Base-by-base conservation (phyloP, 2,888 invertebrate genomes). In the Lithophane socia region DNA sequence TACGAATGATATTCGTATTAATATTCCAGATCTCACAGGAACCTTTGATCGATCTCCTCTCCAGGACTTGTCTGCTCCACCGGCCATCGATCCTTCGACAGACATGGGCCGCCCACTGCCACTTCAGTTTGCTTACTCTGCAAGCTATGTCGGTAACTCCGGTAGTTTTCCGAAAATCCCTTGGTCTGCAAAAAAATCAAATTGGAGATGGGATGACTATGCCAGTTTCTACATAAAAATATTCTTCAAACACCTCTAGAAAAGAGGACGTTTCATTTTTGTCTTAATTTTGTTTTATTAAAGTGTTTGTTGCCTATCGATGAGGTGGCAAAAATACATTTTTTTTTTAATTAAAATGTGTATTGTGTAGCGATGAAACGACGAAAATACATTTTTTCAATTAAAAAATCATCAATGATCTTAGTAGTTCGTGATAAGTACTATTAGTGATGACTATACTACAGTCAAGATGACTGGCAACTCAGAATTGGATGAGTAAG, bases 381-480 rank as follows among this genome's bases (percentile, higher is more conserved):
- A 16, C 47, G 16, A 44, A 54, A 52, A 37, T 21, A 37, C 37
- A 37, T 37, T 37, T 37, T 37, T 37, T 37, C 37, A 37, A 37
- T 37, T 52, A 77, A 29, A 42, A 63, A 44, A 52, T 49, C 24
- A 58, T 65, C 49, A 76, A 21, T 47, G 37, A n/a, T 29, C 0
- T 16, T 29, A 67, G 18, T 52, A 29, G 18, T 72, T 61, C 3
- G 29, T 52, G 44, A 21, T n/a, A 61, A 24, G 10, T 37, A 80
- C 29, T 44, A 60, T 52, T 60, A 60, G n/a, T 52, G 10, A 71
- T 60, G 60, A 79, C 29, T 44, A 29, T 13, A n/a, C 7, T 21
- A 18, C 1, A 10, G 5, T 21, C 7, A 79, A 13, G 58, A 52
- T 79, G 71, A 80, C 71, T 70, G n/a, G 73, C 73, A 44, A 37